Conservation (phyloP, 2,797 vertebrate genomes). For the Erethizon dorsatum region DNA sequence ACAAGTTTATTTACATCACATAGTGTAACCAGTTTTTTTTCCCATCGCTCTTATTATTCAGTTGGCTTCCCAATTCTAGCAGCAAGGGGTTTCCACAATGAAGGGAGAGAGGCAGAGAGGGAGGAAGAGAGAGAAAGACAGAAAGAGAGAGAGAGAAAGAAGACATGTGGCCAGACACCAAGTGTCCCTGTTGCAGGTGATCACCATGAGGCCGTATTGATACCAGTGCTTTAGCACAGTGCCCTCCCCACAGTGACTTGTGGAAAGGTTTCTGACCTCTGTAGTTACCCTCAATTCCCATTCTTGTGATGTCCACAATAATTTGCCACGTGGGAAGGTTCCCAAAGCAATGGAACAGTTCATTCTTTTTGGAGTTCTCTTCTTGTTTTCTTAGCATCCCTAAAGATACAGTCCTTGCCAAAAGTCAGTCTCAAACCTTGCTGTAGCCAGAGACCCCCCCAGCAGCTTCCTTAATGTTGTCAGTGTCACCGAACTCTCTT, state of each 20-base stretch:
- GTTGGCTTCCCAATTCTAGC: not conserved
- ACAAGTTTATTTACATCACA: not conserved
- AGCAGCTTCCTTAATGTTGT: not conserved
- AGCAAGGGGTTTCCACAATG: not conserved
- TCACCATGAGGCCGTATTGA: not conserved
- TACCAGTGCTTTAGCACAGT: not conserved
- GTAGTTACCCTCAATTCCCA: not conserved
- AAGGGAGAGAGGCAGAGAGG: not conserved
- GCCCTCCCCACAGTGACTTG: not conserved
- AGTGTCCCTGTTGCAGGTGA: not conserved
- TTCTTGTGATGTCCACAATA: not conserved
- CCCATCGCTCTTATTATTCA: not conserved
- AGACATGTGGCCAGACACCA: too few relatives aligned
- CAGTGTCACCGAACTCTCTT: not conserved
- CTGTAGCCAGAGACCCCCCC: not conserved
- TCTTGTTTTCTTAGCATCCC: constrained; percentile 34
- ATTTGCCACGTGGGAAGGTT: not conserved
- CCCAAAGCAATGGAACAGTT: not conserved
- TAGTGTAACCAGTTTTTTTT: not conserved
- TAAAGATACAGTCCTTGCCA: constrained; percentile 43
- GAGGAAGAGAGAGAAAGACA: too few relatives aligned
- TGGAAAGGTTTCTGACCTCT: not conserved
- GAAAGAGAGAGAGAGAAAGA: not conserved
- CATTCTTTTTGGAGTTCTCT: not conserved
- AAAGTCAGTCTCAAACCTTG: constrained; percentile 54